These are phyloP conservation scores for Serrognathus titanus DNA, from an alignment of 2,888 invertebrate species.

Conservation along the genomic window DNA sequence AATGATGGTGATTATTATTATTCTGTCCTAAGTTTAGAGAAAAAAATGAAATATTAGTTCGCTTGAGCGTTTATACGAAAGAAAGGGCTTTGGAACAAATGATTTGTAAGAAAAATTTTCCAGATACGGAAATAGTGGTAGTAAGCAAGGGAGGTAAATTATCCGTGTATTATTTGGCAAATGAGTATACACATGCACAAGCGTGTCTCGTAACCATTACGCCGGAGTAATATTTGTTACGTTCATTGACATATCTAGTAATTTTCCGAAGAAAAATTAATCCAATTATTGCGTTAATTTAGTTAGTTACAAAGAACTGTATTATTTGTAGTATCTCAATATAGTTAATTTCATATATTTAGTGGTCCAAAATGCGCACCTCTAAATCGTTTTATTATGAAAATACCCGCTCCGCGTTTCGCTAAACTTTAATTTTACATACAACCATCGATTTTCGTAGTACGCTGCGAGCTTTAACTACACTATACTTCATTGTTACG, in stretches of 20 bases:
- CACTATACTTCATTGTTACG: too few relatives aligned
- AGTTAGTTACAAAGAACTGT: constrained; percentile 8
- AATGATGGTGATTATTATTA: too few relatives aligned
- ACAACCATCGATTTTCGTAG: not conserved
- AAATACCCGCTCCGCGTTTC: not conserved
- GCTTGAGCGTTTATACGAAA: too few relatives aligned
- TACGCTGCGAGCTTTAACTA: too few relatives aligned
- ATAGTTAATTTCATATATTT: constrained; percentile 5
- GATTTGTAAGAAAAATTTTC: too few relatives aligned
- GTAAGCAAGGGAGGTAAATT: constrained; percentile 28
- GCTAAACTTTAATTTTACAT: not conserved
- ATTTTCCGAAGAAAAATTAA: constrained; percentile 28
- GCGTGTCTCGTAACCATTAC: constrained; percentile 30
- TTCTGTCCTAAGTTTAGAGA: too few relatives aligned
- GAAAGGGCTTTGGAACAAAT: too few relatives aligned
- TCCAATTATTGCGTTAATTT: constrained; percentile 16
- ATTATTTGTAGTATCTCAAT: constrained; percentile 9
- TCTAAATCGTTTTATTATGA: constrained; percentile 15
- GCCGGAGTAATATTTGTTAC: constrained; percentile 24
- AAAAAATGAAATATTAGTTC: too few relatives aligned
- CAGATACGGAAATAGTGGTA: constrained; percentile 12
- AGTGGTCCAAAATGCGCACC: constrained; percentile 7
- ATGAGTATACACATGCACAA: constrained; percentile 28
- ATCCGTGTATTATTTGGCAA: constrained; percentile 30
- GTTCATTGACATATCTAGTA: constrained; percentile 28